Percentiles rank a stretch among this genome's conserved stretches.
These are phyloP conservation scores for Clinocottus analis DNA, from an alignment of 2,113 vertebrate species.

Conservation along the genomic window DNA sequence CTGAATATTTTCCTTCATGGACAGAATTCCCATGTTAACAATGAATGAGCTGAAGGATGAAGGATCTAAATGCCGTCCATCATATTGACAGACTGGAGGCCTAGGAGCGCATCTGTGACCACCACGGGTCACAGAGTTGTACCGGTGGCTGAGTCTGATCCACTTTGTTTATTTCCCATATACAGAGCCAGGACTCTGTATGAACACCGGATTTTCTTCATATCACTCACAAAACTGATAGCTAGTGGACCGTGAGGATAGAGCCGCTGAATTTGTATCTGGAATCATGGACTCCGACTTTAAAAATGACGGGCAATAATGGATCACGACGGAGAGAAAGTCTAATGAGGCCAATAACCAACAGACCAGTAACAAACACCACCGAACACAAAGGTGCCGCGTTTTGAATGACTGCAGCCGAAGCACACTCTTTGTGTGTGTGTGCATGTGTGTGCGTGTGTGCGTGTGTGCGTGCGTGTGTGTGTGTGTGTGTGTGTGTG, in stretches of 20 bases:
- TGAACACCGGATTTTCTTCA: background rate
- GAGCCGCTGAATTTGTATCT: background rate
- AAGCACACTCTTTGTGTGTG: too few relatives aligned
- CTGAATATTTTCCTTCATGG: background rate
- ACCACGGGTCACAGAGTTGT: background rate
- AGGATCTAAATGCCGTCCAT: background rate
- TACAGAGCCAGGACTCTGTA: background rate
- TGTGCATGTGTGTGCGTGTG: too few relatives aligned
- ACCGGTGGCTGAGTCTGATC: background rate
- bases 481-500: too few relatives aligned
- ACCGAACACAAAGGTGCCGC: too few relatives aligned
- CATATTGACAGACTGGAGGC: background rate
- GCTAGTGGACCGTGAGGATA: background rate
- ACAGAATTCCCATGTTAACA: background rate
- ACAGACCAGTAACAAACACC: too few relatives aligned
- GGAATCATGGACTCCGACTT: background rate
- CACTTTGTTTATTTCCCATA: background rate
- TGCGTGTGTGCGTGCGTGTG: too few relatives aligned
- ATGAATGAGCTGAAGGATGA: background rate
- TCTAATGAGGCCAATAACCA: too few relatives aligned
- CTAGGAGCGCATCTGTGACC: background rate
- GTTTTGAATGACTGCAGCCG: too few relatives aligned
- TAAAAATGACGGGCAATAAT: background rate
- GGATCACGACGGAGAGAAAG: too few relatives aligned
- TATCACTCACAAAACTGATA: background rate